Evolutionary conservation across 23 tunicate genomes (phyloP), one percentile per base, ranked within the genome.

Genomic region (Trididemnum miniatum): DNA sequence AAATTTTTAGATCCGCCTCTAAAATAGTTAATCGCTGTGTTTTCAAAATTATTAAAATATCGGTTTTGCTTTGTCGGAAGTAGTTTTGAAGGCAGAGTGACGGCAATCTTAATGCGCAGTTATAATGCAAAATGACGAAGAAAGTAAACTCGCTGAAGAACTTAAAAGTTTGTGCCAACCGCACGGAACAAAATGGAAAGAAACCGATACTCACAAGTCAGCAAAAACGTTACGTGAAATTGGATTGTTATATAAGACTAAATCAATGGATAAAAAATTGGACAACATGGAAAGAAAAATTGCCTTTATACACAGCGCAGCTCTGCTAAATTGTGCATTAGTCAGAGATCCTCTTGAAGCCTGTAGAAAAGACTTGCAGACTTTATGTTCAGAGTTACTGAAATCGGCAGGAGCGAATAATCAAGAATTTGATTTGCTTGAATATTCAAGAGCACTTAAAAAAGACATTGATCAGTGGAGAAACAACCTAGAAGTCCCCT

Each of bases 311-410:
- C 80, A 50, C 15, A 31, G 62, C 1, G 80, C 80, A 1, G 64
- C 64, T 25, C 35, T 76, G 32, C 33, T 76, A 27, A 76, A 76
- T 52, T 38, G 49, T 1, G 80, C 80, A 0, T 2, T 76, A 5
- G 34, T 44, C 5, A 24, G 80, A 25, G 15, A 32, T 1, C 34
- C 54, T 35, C 34, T 31, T 24, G 28, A 44, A 28, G 2, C 4
- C 44, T 1, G 0, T 3, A n/a, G 29, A 62, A n/a, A 22, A 20
- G 67, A 62, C 29, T 24, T 62, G 28, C 26, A 62, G n/a, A 62
- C 15, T 3, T 24, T 62, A 62, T 62, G 67, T n/a, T 18, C 67
- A 24, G 28, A 62, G 5, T 22, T 62, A 24, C 67, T 62, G 5
- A 22, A 62, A 62, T 12, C 3, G 3, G 23, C 67, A 62, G n/a